Evolutionary conservation across 2,113 vertebrate species (phyloP).

Genomic region (Loxodonta africana): DNA sequence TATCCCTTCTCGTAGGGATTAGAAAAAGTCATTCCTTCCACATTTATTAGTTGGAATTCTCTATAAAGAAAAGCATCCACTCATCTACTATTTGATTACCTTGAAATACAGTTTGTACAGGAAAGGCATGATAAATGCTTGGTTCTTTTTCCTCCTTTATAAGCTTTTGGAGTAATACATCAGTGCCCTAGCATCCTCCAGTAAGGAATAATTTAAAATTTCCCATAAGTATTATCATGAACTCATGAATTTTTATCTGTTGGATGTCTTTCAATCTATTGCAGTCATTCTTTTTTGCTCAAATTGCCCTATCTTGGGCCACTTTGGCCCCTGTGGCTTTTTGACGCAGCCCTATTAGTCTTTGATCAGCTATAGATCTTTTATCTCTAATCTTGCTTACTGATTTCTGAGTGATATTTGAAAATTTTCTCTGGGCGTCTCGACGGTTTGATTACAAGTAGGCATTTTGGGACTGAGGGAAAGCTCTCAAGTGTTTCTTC

Average conservation of each 20-base stretch:
- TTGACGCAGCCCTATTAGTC: not conserved
- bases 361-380: not conserved
- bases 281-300: not conserved
- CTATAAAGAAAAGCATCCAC: not conserved
- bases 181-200: not conserved
- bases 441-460: not conserved
- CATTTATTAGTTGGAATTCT: not conserved
- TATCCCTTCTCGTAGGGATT: not conserved
- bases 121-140: not conserved
- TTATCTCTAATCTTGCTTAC: not conserved
- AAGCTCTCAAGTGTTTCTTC: not conserved
- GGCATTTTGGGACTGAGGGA: not conserved
- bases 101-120: not conserved
- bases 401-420: not conserved
- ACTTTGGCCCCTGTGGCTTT: not conserved
- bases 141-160: constrained; percentile 1
- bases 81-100: not conserved
- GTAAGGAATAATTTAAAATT: not conserved
- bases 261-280: not conserved
- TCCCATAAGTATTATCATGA: not conserved
- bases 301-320: not conserved
- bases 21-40: not conserved
- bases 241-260: not conserved
- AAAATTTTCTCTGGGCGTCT: not conserved
- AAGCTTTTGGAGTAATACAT: not conserved